Evolutionary conservation across 2,888 invertebrate genomes (phyloP).

Genomic region (Ormyrus pomaceus): DNA sequence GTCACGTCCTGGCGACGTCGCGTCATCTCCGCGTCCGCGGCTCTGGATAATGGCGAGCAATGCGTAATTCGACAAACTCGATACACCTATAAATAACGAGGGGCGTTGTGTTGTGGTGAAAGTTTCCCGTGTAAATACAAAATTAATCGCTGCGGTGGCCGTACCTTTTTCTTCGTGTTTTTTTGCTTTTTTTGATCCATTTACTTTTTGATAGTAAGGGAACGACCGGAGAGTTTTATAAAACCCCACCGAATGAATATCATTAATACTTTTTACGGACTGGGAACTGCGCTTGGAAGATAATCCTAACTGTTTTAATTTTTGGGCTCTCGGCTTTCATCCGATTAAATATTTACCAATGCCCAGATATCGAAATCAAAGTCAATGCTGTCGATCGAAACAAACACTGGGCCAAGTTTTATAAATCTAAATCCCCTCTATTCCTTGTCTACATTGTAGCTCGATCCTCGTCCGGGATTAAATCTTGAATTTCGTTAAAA

Average conservation of each 20-base stretch:
- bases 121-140: background rate
- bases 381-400: constrained; percentile 45
- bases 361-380: constrained; percentile 31
- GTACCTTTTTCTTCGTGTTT: too few species aligned
- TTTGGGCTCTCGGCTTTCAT: constrained; percentile 6
- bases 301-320: constrained; percentile 14
- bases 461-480: constrained; percentile 26
- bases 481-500: constrained; percentile 39
- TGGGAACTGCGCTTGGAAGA: background rate
- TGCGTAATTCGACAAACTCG: constrained; percentile 24
- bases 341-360: constrained; percentile 52
- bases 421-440: constrained; percentile 40
- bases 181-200: too few species aligned
- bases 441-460: constrained; percentile 20
- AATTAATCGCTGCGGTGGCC: too few species aligned
- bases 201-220: too few species aligned
- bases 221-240: too few species aligned
- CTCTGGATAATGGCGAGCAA: background rate
- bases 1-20: constrained; percentile 44
- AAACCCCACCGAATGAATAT: too few species aligned
- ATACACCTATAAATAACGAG: constrained; percentile 18
- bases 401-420: constrained; percentile 23
- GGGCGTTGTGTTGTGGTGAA: constrained; percentile 6
- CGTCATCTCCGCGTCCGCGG: constrained; percentile 27
- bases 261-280: too few species aligned